phyloP scores from a whole-genome alignment of 2,888 invertebrate genomes.

The Noctua fimbriata region DNA sequence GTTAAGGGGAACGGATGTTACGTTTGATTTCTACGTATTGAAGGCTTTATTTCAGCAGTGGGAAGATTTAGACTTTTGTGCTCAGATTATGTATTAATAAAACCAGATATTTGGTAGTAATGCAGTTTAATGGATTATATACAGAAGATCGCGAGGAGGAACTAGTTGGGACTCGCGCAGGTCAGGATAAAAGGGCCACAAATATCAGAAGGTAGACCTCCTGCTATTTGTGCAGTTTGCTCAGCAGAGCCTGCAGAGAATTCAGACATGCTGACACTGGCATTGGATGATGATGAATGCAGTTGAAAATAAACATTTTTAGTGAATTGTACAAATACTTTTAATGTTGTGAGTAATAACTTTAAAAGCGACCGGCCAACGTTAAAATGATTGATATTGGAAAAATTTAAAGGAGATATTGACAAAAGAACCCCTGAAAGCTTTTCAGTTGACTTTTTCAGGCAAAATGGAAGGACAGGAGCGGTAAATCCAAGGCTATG shows the following conservation, averaged over 20 bases:
- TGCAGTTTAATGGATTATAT: no score
- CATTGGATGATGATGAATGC: background rate
- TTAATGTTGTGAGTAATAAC: background rate
- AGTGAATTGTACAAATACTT: background rate
- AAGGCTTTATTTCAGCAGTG: background rate
- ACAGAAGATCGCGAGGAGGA: no score
- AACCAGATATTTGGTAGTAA: no score
- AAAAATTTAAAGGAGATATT: slow-evolving; percentile 13
- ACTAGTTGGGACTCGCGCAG: no score
- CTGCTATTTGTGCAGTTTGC: background rate
- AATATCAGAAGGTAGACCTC: no score
- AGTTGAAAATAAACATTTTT: background rate
- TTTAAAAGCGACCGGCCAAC: background rate
- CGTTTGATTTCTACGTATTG: background rate
- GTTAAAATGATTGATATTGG: background rate
- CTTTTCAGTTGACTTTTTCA: slow-evolving; percentile 2
- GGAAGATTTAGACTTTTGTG: no score
- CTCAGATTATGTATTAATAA: no score
- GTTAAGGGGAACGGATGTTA: background rate
- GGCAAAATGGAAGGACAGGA: background rate
- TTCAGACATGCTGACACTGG: no score
- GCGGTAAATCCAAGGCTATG: background rate
- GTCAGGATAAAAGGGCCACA: no score
- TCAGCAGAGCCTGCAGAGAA: background rate
- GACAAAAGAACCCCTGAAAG: background rate